Evolutionary conservation across 64 coral and sea anemone species (phyloP), one percentile per base, ranked within the genome.

Genomic region (Stylophora pistillata): DNA sequence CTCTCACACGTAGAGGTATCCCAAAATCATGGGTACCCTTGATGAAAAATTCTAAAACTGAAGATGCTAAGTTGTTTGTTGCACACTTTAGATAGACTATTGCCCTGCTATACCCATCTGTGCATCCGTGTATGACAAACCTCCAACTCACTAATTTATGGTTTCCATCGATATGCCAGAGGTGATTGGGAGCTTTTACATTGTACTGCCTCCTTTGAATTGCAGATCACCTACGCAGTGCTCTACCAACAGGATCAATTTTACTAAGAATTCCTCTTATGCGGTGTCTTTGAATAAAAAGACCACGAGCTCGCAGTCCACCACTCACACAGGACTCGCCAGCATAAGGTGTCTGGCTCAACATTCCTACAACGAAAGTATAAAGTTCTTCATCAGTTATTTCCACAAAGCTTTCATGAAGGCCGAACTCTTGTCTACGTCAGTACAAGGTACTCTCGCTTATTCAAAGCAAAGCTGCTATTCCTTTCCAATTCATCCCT

Each of bases 401-500:
- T 16, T 87, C 30, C 30, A 58, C 71, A 87, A 73, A 74, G 41
- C 85, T 74, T 58, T 74, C 69, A 28, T 75, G 55, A 71, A 70
- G 41, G 26, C 69, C 71, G 74, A 55, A 60, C 17, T 58, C 70
- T 62, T 76, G 86, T 62, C 72, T 76, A 47, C 82, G 61, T 27
- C 5, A 37, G 55, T 68, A 68, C 14, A 71, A 55, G 83, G n/a
- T 74, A 29, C 85, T 87, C 53, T 87, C 85, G 56, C 85, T 87
- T 74, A 87, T 87, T 32, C 85, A 69, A 74, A 87, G 82, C n/a
- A n/a, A 58, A 55, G 74, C 21, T 74, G 85, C 66, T 77, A 81
- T 80, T n/a, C n/a, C 30, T 81, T 89, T 82, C 88, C 77, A 81
- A 29, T 81, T 89, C 88, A 89, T 89, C 55, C 88, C 76, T 81